phyloP scores from a whole-genome alignment of 2,888 invertebrate genomes.

The Drosophila mercatorum region DNA sequence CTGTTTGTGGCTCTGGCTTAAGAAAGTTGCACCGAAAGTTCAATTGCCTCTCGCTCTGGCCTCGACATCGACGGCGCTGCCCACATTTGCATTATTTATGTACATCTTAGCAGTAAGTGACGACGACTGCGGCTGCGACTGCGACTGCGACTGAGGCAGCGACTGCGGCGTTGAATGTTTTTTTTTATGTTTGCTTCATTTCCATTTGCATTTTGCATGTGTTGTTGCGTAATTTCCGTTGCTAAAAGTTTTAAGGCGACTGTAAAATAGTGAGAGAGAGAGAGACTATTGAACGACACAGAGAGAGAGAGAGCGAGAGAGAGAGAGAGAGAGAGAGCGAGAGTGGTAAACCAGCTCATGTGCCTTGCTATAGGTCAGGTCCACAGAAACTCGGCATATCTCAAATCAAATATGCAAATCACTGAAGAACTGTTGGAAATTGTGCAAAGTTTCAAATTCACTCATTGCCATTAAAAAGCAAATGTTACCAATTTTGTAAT shows the following conservation, averaged over 20 bases:
- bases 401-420: background rate
- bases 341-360: constrained; percentile 38
- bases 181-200: constrained; percentile 51
- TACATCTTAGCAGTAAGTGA: constrained; percentile 47
- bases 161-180: constrained; percentile 27
- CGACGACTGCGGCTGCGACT: background rate
- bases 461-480: background rate
- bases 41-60: constrained; percentile 70
- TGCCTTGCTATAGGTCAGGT: constrained; percentile 62
- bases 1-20: constrained; percentile 61
- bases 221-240: constrained; percentile 78
- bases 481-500: background rate
- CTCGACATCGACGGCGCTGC: constrained; percentile 30
- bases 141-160: background rate
- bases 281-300: too few species aligned
- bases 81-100: constrained; percentile 77
- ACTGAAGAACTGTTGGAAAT: background rate
- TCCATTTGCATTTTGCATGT: constrained; percentile 72
- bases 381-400: constrained; percentile 15
- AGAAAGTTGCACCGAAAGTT: constrained; percentile 76
- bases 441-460: background rate
- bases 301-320: constrained; percentile 26
- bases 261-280: constrained; percentile 4
- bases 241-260: constrained; percentile 38
- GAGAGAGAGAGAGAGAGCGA: background rate